Evolutionary conservation across 2,113 vertebrate genomes (phyloP).

Genomic region (Corydoras maculifer): DNA sequence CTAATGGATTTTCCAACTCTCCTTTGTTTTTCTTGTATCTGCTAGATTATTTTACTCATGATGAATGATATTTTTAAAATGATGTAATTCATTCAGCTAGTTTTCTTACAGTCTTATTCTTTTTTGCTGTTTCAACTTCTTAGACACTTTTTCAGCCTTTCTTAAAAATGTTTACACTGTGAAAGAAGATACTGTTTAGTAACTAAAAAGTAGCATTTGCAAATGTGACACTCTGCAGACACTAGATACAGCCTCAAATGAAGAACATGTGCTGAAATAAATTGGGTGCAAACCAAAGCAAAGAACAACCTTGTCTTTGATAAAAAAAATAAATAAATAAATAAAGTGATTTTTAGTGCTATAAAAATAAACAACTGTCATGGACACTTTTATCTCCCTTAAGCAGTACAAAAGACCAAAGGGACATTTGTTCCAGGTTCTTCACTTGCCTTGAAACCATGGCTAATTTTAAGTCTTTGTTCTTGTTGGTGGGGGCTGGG

Average conservation of each 20-base stretch:
- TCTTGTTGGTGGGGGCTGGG: slow-evolving; percentile 20
- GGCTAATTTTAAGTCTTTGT: slow-evolving; percentile 21
- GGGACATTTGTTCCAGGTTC: slow-evolving; percentile 33
- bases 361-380: slow-evolving; percentile 37
- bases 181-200: too few relatives aligned
- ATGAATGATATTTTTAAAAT: too few relatives aligned
- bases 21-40: slow-evolving; percentile 14
- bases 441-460: neutral
- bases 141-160: too few relatives aligned
- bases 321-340: slow-evolving; percentile 23
- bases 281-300: neutral
- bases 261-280: too few relatives aligned
- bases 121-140: too few relatives aligned
- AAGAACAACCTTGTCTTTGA: slow-evolving; percentile 5
- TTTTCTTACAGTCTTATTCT: too few relatives aligned
- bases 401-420: slow-evolving; percentile 34
- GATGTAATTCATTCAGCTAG: too few relatives aligned
- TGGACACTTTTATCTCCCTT: slow-evolving; percentile 30
- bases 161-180: too few relatives aligned
- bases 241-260: too few relatives aligned
- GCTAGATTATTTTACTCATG: too few relatives aligned
- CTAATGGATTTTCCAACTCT: slow-evolving; percentile 15
- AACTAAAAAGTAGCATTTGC: too few relatives aligned
- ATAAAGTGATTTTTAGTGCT: slow-evolving; percentile 22
- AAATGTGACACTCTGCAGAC: too few relatives aligned